These are phyloP conservation scores for Lophochroa leadbeateri DNA, from an alignment of 2,113 vertebrate species.

Conservation along the genomic window DNA sequence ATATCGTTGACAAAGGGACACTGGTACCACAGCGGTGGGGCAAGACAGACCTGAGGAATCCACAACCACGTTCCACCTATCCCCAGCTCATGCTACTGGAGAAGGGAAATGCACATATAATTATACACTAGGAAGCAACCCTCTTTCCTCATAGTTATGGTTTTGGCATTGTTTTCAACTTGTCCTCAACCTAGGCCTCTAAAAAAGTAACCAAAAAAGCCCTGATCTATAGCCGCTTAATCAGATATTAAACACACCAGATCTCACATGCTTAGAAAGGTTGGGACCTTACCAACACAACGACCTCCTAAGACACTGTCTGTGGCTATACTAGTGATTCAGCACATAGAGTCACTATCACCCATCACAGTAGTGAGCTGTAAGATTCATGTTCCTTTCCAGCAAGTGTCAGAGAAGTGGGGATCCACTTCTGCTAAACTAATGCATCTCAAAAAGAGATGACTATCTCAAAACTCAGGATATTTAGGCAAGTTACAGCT, in stretches of 20 bases:
- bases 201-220: neutral
- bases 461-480: neutral
- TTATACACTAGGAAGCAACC: neutral
- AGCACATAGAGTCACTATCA: neutral
- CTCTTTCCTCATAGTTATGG: neutral
- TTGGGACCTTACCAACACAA: neutral
- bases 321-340: neutral
- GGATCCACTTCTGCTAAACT: neutral
- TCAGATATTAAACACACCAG: neutral
- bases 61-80: neutral
- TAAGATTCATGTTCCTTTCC: neutral
- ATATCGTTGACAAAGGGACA: neutral
- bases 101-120: neutral
- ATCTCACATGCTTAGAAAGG: neutral
- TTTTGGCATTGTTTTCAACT: neutral
- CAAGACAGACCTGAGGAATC: neutral
- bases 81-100: neutral
- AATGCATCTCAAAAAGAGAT: neutral
- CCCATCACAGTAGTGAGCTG: rapidly evolving
- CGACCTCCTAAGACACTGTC: neutral
- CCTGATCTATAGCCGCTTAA: neutral
- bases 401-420: neutral
- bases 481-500: neutral
- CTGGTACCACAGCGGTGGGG: neutral
- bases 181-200: neutral